Conservation (phyloP, 1,140 invertebrate genomes). For the Drosophila tropicalis region DNA sequence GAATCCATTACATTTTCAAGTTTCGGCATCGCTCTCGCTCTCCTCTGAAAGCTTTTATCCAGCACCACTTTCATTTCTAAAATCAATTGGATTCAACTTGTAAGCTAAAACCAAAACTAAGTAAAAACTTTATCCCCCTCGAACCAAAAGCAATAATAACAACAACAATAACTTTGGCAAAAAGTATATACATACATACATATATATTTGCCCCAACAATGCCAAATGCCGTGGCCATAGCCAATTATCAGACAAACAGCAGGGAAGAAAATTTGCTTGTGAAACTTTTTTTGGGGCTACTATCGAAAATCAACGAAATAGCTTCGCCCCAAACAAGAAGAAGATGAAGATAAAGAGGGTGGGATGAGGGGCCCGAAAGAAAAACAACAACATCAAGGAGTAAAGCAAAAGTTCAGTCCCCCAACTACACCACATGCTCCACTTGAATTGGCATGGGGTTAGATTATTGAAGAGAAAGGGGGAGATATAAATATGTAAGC, state of each 20-base stretch:
- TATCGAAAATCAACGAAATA: constrained; percentile 73
- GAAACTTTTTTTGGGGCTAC: constrained; percentile 53
- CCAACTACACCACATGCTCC: constrained; percentile 3
- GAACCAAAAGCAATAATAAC: constrained; percentile 4
- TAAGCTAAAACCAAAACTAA: constrained; percentile 43
- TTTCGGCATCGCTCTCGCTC: background rate
- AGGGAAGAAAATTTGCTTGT: constrained; percentile 68
- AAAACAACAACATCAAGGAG: constrained; percentile 36
- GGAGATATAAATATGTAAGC: background rate
- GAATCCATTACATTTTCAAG: constrained; percentile 56
- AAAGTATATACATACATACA: constrained; percentile 14
- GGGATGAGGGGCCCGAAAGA: constrained; percentile 20
- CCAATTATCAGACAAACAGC: constrained; percentile 76
- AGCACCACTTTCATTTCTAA: constrained; percentile 10
- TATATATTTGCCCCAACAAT: constrained; percentile 26
- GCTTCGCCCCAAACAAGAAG: constrained; percentile 35
- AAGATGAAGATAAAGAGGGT: background rate
- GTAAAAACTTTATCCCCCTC: constrained; percentile 48
- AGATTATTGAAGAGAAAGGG: background rate
- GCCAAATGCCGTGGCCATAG: constrained; percentile 62
- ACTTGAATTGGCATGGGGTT: background rate
- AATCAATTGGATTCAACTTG: constrained; percentile 78
- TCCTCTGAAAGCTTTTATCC: background rate
- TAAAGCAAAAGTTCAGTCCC: constrained; percentile 34
- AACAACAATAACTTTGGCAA: constrained; percentile 9